Percentiles rank a stretch among this genome's conserved stretches.
Evolutionary conservation across 2,888 invertebrate species (phyloP).

Genomic region (Proisotoma minuta): DNA sequence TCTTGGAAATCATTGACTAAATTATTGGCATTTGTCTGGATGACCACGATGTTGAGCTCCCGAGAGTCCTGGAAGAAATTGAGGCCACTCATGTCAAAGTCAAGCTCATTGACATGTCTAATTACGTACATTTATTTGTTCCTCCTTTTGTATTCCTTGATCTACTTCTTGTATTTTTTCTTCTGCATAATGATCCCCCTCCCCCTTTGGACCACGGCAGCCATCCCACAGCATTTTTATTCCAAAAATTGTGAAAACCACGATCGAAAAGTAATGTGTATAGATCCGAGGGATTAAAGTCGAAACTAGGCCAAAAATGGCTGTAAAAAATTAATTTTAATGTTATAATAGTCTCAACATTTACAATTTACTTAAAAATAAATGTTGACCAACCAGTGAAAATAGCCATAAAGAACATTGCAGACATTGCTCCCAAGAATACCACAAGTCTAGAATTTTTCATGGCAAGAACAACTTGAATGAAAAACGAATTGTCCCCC

Average conservation of each 20-base stretch:
- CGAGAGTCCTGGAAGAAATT: too few relatives aligned
- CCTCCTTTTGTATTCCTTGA: too few relatives aligned
- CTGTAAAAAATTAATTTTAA: constrained; percentile 53
- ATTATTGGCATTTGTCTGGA: too few relatives aligned
- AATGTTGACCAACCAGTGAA: constrained; percentile 65
- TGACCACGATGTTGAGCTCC: too few relatives aligned
- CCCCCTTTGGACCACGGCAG: constrained; percentile 56
- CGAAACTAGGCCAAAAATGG: constrained; percentile 85
- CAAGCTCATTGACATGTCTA: too few relatives aligned
- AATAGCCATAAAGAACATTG: constrained; percentile 87
- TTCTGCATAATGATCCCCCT: constrained; percentile 72
- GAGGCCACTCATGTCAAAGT: too few relatives aligned
- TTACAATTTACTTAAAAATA: background rate
- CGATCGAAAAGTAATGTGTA: constrained; percentile 91
- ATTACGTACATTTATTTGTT: too few relatives aligned
- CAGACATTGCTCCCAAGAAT: constrained; percentile 81
- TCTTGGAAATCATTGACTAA: too few relatives aligned
- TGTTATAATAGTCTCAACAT: background rate
- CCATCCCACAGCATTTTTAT: constrained; percentile 97
- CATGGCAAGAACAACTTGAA: constrained; percentile 99
- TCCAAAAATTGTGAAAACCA: constrained; percentile 92
- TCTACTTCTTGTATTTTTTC: constrained; percentile 94
- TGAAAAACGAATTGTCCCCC: constrained; percentile 99
- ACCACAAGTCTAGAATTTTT: constrained; percentile 51
- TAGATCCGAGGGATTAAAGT: constrained; percentile 88